Evolutionary conservation across 1,140 invertebrate species (phyloP), one percentile per base, ranked within the genome.

Genomic region (Pogonus chalceus): DNA sequence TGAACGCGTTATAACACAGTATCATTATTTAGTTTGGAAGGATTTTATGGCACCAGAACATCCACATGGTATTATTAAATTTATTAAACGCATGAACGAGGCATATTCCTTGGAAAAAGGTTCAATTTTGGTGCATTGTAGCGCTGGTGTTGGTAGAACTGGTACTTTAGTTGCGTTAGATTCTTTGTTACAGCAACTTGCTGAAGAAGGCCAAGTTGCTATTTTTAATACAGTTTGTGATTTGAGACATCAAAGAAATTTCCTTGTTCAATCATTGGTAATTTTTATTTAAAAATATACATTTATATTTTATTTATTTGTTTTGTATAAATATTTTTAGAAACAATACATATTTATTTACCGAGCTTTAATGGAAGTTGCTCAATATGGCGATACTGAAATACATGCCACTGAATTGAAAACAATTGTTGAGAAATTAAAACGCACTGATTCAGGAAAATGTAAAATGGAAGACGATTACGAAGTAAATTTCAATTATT

Each of bases 291-390:
- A 48, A 18, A 47, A 50, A 31, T 16, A 16, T 14, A 48, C 16
- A 54, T 35, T 20, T 48, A 21, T 43, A 35, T 54, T 23, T 37
- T 46, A 58, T 52, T 54, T 58, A 31, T 35, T 55, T 22, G 37
- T 22, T 51, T 51, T 23, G 49, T 47, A 2, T 31, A 39, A 37
- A 56, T 62, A 58, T 60, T 70, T 68, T 43, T 71, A 95, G 79
- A 96, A 96, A 80, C 94, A 98, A 77, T 98, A 97, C 71, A 90
- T 97, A 57, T 98, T 98, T 74, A 87, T 98, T 55, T 97, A 98
- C 72, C 87, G 92, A 48, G 89, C 93, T 46, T 69, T 98, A 16
- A 85, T 97, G 70, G 95, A 98, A 71, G 88, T 88, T 70, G 84
- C 90, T 10, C 86, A 93, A 58, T 96, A 93, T 75, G 92, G 92